Evolutionary conservation across 2,113 vertebrate genomes (phyloP).

Genomic region (Brachyistius frenatus): DNA sequence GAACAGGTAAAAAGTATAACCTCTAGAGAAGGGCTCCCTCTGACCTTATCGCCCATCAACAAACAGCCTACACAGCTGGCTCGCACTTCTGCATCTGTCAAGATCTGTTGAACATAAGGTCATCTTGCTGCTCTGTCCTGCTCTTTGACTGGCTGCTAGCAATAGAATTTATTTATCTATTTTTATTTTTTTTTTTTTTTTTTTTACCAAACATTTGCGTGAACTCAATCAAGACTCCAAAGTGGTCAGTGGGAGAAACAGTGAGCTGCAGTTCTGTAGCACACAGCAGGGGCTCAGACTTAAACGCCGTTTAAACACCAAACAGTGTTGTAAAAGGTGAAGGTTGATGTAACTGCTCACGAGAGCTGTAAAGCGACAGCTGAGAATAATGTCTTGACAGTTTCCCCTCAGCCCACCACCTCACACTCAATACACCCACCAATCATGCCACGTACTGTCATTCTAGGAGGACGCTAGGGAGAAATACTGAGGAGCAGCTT

Average conservation of each 20-base stretch:
- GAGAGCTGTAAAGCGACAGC: constrained; percentile 3
- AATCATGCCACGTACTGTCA: constrained; percentile 18
- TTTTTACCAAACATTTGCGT: neutral
- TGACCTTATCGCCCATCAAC: constrained; percentile 50
- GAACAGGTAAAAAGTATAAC: constrained; percentile 15
- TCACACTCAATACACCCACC: neutral
- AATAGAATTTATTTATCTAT: neutral
- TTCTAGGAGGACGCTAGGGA: neutral
- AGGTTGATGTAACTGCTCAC: constrained; percentile 35
- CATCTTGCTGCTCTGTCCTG: constrained; percentile 5
- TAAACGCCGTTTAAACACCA: constrained; percentile 37
- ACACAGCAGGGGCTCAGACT: constrained; percentile 4
- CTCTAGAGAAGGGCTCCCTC: constrained; percentile 11
- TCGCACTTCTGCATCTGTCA: constrained; percentile 57
- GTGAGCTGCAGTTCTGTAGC: neutral
- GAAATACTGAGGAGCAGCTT: neutral
- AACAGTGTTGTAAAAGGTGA: constrained; percentile 39
- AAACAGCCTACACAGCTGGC: constrained; percentile 24
- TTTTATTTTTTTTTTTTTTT: neutral
- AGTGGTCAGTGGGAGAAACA: neutral
- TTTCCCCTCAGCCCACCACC: neutral
- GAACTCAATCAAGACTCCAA: neutral
- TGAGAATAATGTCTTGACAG: constrained; percentile 48
- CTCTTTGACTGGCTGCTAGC: constrained; percentile 33
- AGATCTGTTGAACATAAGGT: constrained; percentile 36